Evolutionary conservation across 2,888 invertebrate species (phyloP).

Genomic region (Euplexia lucipara): DNA sequence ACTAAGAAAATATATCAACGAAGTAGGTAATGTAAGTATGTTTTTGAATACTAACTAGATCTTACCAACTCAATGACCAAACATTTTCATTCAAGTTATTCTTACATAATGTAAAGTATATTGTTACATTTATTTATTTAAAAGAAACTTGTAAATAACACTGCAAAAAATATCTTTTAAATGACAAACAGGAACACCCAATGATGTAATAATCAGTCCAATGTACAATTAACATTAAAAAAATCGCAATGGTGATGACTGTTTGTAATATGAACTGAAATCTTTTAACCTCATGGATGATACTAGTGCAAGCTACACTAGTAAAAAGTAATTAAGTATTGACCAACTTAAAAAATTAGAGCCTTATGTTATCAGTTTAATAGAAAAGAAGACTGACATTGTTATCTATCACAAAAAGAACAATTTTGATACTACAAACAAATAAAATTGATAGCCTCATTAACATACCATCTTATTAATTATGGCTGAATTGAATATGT

Average conservation of each 20-base stretch:
- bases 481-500: slow-evolving; percentile 21
- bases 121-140: slow-evolving; percentile 11
- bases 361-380: slow-evolving; percentile 2
- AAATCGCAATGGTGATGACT: slow-evolving; percentile 38
- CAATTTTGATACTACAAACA: slow-evolving; percentile 15
- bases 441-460: slow-evolving; percentile 35
- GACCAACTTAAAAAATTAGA: slow-evolving; percentile 12
- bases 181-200: slow-evolving; percentile 27
- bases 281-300: neutral
- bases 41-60: slow-evolving; percentile 19
- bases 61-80: slow-evolving; percentile 12
- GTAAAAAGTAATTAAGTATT: neutral
- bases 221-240: slow-evolving; percentile 48
- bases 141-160: slow-evolving; percentile 11
- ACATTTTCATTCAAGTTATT: slow-evolving; percentile 15
- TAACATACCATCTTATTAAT: neutral
- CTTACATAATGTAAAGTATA: slow-evolving; percentile 15
- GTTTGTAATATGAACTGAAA: slow-evolving; percentile 21
- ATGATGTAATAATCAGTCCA: slow-evolving; percentile 55
- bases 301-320: neutral
- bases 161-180: slow-evolving; percentile 22
- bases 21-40: slow-evolving; percentile 18
- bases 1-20: slow-evolving; percentile 3
- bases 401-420: slow-evolving; percentile 13
- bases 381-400: slow-evolving; percentile 6